Percentiles rank a stretch among this genome's conserved stretches.
Conservation (phyloP, 2,797 vertebrate genomes). For the Enteromius thamalakanensis region DNA sequence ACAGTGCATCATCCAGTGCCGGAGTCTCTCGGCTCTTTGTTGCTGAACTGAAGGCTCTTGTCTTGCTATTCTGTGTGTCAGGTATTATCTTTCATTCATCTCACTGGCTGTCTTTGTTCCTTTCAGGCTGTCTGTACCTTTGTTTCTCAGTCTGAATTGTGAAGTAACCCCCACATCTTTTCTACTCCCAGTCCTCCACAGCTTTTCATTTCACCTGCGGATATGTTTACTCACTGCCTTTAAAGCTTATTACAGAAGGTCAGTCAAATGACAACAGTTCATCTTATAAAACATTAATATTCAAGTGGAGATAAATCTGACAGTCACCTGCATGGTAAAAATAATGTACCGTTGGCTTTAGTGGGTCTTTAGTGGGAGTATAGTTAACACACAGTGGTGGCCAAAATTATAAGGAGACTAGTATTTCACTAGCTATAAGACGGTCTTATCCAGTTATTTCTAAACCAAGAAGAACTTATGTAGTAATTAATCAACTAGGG, state of each 20-base stretch:
- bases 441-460: too few relatives aligned
- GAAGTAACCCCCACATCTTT: conserved; percentile 6
- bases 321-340: neutral
- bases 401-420: too few relatives aligned
- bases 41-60: conserved; percentile 1
- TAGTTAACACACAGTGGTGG: too few relatives aligned
- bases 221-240: neutral
- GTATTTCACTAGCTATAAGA: too few relatives aligned
- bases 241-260: neutral
- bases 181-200: neutral
- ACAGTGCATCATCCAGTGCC: too few relatives aligned
- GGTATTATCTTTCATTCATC: conserved; percentile 20
- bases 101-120: conserved; percentile 5
- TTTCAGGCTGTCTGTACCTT: neutral
- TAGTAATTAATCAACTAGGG: too few relatives aligned
- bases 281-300: neutral
- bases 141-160: conserved; percentile 23
- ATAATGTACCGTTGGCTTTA: too few relatives aligned
- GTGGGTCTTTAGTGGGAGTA: too few relatives aligned
- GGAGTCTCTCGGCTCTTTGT: neutral
- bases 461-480: too few relatives aligned
- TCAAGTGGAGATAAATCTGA: neutral
- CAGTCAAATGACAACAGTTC: neutral
- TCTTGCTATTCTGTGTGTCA: neutral
- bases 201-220: neutral